Evolutionary conservation across 2,888 invertebrate species (phyloP).

Genomic region (Gerris lacustris): DNA sequence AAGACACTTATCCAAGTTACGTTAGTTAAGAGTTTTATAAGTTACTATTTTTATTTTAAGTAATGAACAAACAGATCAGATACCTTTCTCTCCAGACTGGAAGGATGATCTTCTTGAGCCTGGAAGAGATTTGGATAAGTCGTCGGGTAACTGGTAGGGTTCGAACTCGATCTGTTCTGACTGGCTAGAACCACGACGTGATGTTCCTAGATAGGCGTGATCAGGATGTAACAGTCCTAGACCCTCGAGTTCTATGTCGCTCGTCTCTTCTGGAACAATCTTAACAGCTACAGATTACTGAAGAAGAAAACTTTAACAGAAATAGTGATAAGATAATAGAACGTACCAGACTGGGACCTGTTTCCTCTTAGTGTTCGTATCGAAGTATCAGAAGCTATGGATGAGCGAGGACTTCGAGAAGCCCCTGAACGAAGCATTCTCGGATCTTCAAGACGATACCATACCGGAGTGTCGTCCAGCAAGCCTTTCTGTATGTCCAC

Average conservation of each 20-base stretch:
- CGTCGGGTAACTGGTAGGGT: conserved; percentile 65
- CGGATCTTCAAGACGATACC: conserved; percentile 79
- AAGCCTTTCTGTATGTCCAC: conserved; percentile 72
- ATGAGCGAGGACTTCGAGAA: conserved; percentile 67
- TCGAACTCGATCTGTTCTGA: conserved; percentile 76
- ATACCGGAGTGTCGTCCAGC: conserved; percentile 74
- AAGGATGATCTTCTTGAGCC: conserved; percentile 75
- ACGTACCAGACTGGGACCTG: conserved; percentile 54
- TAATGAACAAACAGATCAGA: too few species aligned
- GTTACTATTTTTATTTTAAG: too few species aligned
- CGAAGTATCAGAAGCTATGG: conserved; percentile 53
- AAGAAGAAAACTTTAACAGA: background rate
- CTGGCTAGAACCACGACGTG: conserved; percentile 76
- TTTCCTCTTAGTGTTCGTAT: conserved; percentile 55
- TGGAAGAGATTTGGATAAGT: conserved; percentile 73
- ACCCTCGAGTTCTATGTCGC: conserved; percentile 25
- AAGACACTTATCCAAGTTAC: too few species aligned
- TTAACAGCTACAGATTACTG: background rate
- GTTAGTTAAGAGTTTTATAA: too few species aligned
- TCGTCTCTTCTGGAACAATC: conserved; percentile 22
- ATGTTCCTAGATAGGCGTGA: conserved; percentile 64
- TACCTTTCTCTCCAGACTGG: conserved; percentile 41
- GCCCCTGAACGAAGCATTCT: conserved; percentile 49
- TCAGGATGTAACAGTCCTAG: conserved; percentile 67
- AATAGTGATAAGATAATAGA: background rate